Base-by-base conservation (phyloP, 2,797 vertebrate species). In the Hyperoplus immaculatus region DNA sequence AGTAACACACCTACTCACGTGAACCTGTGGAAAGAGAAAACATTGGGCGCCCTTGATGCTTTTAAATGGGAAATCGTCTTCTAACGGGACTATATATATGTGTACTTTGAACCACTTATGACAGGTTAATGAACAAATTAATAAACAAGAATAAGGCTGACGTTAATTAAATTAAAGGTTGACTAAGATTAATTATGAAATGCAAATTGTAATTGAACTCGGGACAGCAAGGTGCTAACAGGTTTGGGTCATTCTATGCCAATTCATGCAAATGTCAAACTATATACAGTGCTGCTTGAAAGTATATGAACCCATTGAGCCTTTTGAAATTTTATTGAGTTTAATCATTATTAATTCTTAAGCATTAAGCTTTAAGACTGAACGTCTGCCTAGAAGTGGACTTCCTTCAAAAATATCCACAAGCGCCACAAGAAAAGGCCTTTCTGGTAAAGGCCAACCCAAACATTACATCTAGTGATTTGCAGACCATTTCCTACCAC, bases 121-220 rank as follows among this genome's bases (percentile, higher is more conserved):
- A 69, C 80, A 83, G 77, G 69, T 76, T 82, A 73, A 76, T 56
- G 50, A 65, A 66, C 5, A 81, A 74, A 76, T 87, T 78, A 80
- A 81, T 57, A 74, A 78, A 29, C 39, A 49, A 55, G 69, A 62
- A 80, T 38, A 49, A 74, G 66, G 71, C 68, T 11, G 73, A 42
- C 49, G 54, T 89, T 91, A 90, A 93, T 85, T 89, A 90, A 91
- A 93, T 85, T 89, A 90, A 91, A 93, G 78, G 85, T 83, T 84
- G 87, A 87, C 87, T 68, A 54, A 78, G 72, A 90, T 89, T 92
- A 92, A 92, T 92, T 92, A 90, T 87, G 78, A 91, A 88, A 93
- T 89, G 87, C 84, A 92, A 91, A 92, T 92, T 45, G 18, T 56
- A 49, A 41, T 4, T 85, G 81, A 83, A 81, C 72, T 81, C 38